These are phyloP conservation scores for Andrena fulva DNA, from an alignment of 2,888 invertebrate species.

Conservation along the genomic window DNA sequence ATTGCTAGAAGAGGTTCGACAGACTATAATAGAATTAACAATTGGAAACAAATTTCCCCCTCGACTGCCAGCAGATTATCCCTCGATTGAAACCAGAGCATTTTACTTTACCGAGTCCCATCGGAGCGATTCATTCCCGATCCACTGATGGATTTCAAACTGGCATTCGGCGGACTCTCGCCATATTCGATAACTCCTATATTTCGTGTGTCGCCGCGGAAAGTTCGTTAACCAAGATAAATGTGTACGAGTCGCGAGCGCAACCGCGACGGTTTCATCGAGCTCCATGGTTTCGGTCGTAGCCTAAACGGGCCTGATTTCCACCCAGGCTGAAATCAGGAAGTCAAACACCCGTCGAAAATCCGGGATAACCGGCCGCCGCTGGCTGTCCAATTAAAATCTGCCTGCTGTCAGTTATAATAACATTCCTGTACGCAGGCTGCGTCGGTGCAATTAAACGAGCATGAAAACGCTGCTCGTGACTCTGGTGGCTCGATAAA, in stretches of 20 bases:
- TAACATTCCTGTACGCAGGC: conserved; percentile 12
- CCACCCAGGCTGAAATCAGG: not conserved
- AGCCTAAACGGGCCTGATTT: not conserved
- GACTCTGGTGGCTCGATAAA: not conserved
- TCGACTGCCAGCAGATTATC: not conserved
- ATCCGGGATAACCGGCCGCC: not conserved
- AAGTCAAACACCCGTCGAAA: conserved; percentile 13
- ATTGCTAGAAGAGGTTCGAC: not conserved
- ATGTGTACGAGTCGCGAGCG: not conserved
- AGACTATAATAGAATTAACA: not conserved
- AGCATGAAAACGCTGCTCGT: conserved; percentile 7
- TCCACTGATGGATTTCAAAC: not conserved
- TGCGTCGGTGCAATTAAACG: conserved; percentile 20
- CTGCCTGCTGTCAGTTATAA: conserved; percentile 34
- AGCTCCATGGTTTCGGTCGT: not conserved
- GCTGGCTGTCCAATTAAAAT: conserved; percentile 37
- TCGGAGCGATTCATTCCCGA: conserved; percentile 1
- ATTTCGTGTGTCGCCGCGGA: not conserved
- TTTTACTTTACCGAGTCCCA: not conserved
- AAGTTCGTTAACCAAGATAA: conserved; percentile 13
- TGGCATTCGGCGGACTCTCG: not conserved
- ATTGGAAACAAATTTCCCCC: not conserved
- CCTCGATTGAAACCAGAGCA: not conserved
- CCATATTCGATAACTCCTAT: not conserved
- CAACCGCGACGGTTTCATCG: conserved; percentile 13